Evolutionary conservation across 2,888 invertebrate genomes (phyloP).

Genomic region (Hemistola chrysoprasaria): DNA sequence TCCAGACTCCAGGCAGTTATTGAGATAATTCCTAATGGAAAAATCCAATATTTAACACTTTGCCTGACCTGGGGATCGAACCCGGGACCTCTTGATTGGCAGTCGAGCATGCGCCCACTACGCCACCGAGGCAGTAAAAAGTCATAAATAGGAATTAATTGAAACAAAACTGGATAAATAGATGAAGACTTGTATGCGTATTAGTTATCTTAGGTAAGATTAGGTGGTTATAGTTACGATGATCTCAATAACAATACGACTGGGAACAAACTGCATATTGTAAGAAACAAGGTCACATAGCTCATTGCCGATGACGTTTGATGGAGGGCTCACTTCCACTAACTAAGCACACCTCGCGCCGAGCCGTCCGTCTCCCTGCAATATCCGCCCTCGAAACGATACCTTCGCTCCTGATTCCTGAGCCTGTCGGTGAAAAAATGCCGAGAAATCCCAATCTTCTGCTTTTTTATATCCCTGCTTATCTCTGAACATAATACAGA

Average conservation of each 20-base stretch:
- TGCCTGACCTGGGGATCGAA: too few relatives aligned
- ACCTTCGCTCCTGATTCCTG: constrained; percentile 46
- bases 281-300: constrained; percentile 48
- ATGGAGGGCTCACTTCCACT: constrained; percentile 53
- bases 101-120: too few relatives aligned
- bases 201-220: too few relatives aligned
- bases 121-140: too few relatives aligned
- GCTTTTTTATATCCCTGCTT: constrained; percentile 58
- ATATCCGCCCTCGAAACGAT: constrained; percentile 63
- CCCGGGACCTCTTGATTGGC: too few relatives aligned
- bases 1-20: too few relatives aligned
- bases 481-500: constrained; percentile 49
- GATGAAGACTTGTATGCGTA: too few relatives aligned
- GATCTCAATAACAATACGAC: constrained; percentile 39
- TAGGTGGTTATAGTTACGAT: constrained; percentile 40
- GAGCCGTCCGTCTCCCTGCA: constrained; percentile 49
- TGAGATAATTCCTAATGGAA: too few relatives aligned
- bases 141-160: too few relatives aligned
- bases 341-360: constrained; percentile 52
- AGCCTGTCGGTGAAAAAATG: constrained; percentile 47
- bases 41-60: too few relatives aligned
- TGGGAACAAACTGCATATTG: constrained; percentile 50
- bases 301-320: constrained; percentile 61
- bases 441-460: constrained; percentile 54
- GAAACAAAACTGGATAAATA: too few relatives aligned